A percentile compares a stretch with the other conserved stretches of the same genome.
Evolutionary conservation across 2,888 invertebrate genomes (phyloP).

Genomic region (Aporophyla nigra): DNA sequence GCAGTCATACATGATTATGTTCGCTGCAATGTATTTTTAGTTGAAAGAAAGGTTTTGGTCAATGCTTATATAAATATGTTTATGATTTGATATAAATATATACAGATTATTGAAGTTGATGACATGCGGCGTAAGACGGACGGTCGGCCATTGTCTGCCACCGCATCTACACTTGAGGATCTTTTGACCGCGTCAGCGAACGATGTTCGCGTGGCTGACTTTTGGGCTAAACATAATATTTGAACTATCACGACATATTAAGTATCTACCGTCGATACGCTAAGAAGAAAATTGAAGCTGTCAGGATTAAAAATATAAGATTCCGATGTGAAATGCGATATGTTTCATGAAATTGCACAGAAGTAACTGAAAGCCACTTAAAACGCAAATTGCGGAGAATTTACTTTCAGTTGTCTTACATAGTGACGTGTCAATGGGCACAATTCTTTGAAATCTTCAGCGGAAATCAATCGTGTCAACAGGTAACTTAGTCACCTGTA

Average conservation of each 20-base stretch:
- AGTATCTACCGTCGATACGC: neutral
- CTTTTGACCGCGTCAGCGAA: neutral
- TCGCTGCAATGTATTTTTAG: constrained; percentile 2
- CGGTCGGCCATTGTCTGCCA: neutral
- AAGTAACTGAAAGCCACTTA: too few relatives aligned
- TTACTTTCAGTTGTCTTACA: neutral
- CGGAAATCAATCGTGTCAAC: constrained; percentile 23
- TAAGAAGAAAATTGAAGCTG: neutral
- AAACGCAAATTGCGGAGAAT: neutral
- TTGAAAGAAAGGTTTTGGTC: neutral
- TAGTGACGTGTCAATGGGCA: neutral
- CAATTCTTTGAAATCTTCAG: constrained; percentile 2
- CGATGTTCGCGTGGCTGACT: too few relatives aligned
- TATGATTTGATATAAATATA: neutral
- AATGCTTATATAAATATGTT: neutral
- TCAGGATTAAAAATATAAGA: neutral
- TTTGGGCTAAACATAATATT: neutral
- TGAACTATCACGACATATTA: neutral
- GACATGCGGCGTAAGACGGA: neutral
- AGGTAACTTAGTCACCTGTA: constrained; percentile 21
- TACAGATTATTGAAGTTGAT: neutral
- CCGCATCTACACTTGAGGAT: neutral
- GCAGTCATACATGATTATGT: constrained; percentile 10
- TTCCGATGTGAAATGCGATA: neutral
- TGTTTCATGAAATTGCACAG: neutral